phyloP scores from a whole-genome alignment of 2,113 vertebrate genomes.

The Phalacrocorax pelagicus region DNA sequence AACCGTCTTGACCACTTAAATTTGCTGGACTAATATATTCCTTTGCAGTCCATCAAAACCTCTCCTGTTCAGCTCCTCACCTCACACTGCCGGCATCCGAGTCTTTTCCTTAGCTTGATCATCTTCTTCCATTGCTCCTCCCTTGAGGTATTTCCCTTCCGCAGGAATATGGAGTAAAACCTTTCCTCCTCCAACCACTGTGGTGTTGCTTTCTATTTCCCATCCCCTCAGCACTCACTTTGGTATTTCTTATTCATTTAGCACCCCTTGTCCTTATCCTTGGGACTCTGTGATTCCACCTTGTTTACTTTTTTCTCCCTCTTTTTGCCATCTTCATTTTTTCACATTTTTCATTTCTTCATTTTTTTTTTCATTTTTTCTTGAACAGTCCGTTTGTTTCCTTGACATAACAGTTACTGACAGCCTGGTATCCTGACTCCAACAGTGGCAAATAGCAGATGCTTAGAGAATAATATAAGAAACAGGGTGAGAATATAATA shows the following conservation, averaged over 20 bases:
- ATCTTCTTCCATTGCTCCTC: background rate
- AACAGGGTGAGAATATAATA: conserved; percentile 48
- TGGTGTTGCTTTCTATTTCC: background rate
- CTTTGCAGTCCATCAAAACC: background rate
- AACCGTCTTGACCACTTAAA: background rate
- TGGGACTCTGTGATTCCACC: background rate
- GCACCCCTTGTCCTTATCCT: background rate
- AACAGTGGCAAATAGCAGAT: conserved; percentile 57
- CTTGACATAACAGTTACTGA: conserved; percentile 46
- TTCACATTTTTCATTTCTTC: background rate
- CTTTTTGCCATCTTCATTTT: background rate
- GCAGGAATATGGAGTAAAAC: background rate
- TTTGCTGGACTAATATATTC: background rate
- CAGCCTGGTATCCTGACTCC: conserved; percentile 38
- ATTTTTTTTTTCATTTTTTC: background rate
- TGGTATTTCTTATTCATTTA: background rate
- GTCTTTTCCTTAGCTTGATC: background rate
- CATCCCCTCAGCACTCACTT: background rate
- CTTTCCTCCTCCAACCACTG: background rate
- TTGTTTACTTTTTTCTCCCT: background rate
- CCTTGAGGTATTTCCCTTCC: background rate
- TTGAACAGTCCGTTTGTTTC: conserved; percentile 33
- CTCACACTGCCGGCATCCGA: background rate
- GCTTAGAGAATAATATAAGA: conserved; percentile 39
- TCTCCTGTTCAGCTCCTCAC: background rate